A percentile compares a stretch with the other conserved stretches of the same genome.
Conservation (phyloP, 2,888 invertebrate genomes). For the Drosophila paracracens region DNA sequence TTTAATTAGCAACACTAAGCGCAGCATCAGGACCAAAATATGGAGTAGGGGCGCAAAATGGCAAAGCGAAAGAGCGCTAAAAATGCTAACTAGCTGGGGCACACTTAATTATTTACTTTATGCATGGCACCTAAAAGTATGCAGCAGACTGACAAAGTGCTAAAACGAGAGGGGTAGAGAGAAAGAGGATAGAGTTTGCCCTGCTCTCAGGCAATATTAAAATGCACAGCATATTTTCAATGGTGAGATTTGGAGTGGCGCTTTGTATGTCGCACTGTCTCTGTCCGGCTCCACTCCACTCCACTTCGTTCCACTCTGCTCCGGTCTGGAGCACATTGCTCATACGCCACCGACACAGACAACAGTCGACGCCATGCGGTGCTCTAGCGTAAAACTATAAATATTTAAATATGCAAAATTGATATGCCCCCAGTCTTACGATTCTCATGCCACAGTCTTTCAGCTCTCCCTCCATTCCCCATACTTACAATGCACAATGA, state of each 20-base stretch:
- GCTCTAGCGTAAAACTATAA: constrained; percentile 72
- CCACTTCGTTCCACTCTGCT: background rate
- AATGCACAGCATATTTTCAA: constrained; percentile 75
- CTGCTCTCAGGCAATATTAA: constrained; percentile 57
- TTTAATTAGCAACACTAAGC: constrained; percentile 62
- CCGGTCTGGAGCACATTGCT: constrained; percentile 47
- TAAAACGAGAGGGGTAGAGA: constrained; percentile 9
- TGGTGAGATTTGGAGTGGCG: constrained; percentile 69
- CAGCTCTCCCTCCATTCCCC: constrained; percentile 4
- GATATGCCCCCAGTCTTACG: constrained; percentile 51
- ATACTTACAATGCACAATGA: constrained; percentile 93
- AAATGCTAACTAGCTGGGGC: constrained; percentile 66
- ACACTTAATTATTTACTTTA: constrained; percentile 79
- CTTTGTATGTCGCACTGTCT: constrained; percentile 59
- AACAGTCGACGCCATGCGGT: constrained; percentile 56
- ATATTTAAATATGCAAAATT: constrained; percentile 78
- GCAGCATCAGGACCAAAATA: constrained; percentile 2
- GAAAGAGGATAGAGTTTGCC: background rate
- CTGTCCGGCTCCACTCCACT: constrained; percentile 9
- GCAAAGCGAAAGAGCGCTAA: constrained; percentile 45
- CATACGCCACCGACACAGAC: constrained; percentile 51
- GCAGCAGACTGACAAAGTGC: constrained; percentile 50
- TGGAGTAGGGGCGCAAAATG: background rate
- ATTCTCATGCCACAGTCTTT: background rate
- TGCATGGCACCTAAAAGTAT: constrained; percentile 75